A percentile compares a stretch with the other conserved stretches of the same genome.
These are phyloP conservation scores for Melanitta fusca DNA, from an alignment of 2,797 vertebrate genomes.

Conservation along the genomic window DNA sequence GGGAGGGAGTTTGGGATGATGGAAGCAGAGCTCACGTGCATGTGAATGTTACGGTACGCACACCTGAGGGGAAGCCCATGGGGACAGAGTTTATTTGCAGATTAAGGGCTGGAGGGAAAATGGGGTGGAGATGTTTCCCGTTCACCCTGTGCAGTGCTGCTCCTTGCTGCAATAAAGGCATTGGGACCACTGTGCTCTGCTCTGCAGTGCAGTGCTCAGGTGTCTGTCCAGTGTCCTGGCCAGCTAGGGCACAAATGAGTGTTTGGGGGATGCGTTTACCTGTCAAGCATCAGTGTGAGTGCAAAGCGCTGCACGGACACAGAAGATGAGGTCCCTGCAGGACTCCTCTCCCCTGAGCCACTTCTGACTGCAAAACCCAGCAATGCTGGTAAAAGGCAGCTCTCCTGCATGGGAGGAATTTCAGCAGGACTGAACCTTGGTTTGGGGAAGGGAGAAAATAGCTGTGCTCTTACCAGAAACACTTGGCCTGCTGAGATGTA, in stretches of 20 bases:
- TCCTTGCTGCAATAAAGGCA: fast-evolving
- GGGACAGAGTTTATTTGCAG: not conserved
- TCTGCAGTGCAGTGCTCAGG: fast-evolving
- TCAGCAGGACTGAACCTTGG: not conserved
- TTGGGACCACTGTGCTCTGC: not conserved
- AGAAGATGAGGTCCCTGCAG: not conserved
- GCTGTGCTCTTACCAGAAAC: not conserved
- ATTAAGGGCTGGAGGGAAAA: not conserved
- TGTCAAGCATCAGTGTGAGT: fast-evolving
- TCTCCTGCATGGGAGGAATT: not conserved
- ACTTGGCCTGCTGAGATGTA: not conserved
- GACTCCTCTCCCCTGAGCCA: fast-evolving
- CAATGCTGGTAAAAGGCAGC: not conserved
- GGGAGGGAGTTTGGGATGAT: not conserved
- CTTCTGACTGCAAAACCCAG: not conserved
- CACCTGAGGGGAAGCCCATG: not conserved
- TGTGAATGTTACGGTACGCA: fast-evolving
- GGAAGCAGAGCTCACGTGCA: fast-evolving
- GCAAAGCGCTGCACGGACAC: fast-evolving
- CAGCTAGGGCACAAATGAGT: fast-evolving
- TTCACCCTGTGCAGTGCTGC: fast-evolving
- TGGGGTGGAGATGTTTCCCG: not conserved
- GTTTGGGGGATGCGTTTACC: too few relatives aligned
- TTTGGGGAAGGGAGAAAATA: not conserved
- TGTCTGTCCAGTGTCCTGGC: not conserved